These are phyloP conservation scores for Cheilosia vernalis DNA, from an alignment of 2,888 invertebrate species.

Conservation along the genomic window DNA sequence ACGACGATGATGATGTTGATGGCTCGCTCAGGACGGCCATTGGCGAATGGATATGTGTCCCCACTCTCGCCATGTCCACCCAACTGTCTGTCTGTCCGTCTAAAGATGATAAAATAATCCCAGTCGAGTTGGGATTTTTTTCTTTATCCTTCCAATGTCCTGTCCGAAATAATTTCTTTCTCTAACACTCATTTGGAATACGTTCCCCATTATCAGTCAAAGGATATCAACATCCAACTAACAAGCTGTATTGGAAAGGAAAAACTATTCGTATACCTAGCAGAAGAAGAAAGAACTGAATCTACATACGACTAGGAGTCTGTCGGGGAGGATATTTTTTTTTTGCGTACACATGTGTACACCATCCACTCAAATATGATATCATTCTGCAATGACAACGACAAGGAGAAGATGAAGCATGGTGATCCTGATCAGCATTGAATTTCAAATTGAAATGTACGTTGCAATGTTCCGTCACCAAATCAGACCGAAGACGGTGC, in stretches of 20 bases:
- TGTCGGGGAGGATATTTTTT: not conserved
- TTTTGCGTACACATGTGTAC: constrained; percentile 13
- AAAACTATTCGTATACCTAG: constrained; percentile 8
- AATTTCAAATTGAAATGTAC: constrained; percentile 72
- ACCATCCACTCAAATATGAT: constrained; percentile 52
- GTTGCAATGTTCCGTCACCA: constrained; percentile 69
- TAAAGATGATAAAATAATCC: constrained; percentile 69
- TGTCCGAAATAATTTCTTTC: constrained; percentile 53
- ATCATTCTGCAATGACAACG: constrained; percentile 58
- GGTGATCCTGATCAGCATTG: constrained; percentile 73
- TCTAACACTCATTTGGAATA: constrained; percentile 52
- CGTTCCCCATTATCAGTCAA: constrained; percentile 69
- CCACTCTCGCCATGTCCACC: constrained; percentile 32
- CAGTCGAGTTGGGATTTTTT: constrained; percentile 16
- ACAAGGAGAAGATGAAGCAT: constrained; percentile 39
- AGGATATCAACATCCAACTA: constrained; percentile 69
- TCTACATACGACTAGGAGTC: constrained; percentile 32
- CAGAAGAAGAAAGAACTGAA: not conserved
- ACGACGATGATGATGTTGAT: constrained; percentile 2
- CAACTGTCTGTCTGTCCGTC: constrained; percentile 42
- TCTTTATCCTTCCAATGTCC: constrained; percentile 54
- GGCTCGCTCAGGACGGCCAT: constrained; percentile 62
- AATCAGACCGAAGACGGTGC: constrained; percentile 65
- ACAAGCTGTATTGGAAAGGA: constrained; percentile 41
- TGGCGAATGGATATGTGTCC: constrained; percentile 47